Evolutionary conservation across 2,888 invertebrate genomes (phyloP), one percentile per base, ranked within the genome.

Genomic region (Lapara coniferarum): DNA sequence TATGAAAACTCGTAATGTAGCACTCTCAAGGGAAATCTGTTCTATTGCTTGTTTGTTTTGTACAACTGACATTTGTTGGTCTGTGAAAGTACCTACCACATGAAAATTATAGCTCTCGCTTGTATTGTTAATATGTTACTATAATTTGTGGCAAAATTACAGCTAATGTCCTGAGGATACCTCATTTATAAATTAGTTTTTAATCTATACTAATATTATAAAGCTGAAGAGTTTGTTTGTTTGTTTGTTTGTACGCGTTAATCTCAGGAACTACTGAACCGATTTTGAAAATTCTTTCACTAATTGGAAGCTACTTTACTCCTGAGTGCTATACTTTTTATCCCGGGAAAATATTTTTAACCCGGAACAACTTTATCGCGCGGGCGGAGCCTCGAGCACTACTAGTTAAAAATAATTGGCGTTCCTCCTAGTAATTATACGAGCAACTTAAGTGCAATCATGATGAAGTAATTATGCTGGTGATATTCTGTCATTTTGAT

Each of bases 31-130:
- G 91, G 91, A 91, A 91, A 91, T 91, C 84, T 86, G 78, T 84
- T 85, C 83, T 88, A 91, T 91, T 87, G 89, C 89, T 85, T 81
- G 88, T 89, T 89, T 89, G 86, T 91, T 89, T 85, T 86, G 86
- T 85, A 85, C 82, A 85, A 85, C 86, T 88, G 87, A 86, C 86
- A 82, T 83, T 80, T 83, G 82, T 80, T 79, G 80, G 78, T 77
- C 78, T 81, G 84, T 81, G 81, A 82, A 81, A 83, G 84, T 84
- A 82, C 81, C 57, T 58, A 44, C 51, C 30, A 58, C 77, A 77
- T 76, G 77, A 82, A 78, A 86, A 79, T 84, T 83, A 87, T 84
- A 77, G 80, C 81, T 76, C 81, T 83, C 82, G 67, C 52, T 75
- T 79, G 81, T 71, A 79, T 81, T 75, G 75, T 77, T 75, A 74